Conservation (phyloP, 1,140 invertebrate species). For the Caenorhabditis latens region DNA sequence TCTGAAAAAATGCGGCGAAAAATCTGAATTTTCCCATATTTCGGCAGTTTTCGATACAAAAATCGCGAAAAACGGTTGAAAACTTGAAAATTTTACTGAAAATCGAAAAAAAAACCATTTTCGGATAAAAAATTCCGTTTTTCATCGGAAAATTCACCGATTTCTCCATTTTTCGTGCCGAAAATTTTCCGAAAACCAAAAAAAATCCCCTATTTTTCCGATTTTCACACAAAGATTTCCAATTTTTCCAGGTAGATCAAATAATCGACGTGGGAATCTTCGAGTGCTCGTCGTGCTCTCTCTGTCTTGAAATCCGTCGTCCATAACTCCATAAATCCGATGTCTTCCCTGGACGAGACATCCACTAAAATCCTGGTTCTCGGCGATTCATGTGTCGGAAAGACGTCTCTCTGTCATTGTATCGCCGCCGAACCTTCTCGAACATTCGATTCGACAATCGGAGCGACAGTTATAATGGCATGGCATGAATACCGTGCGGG, state of each 20-base stretch:
- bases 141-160: no score
- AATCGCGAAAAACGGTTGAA: no score
- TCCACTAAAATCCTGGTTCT: constrained; percentile 67
- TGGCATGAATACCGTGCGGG: constrained; percentile 61
- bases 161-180: no score
- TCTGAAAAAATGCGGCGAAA: no score
- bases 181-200: no score
- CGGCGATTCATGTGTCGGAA: constrained; percentile 66
- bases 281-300: constrained; percentile 64
- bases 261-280: constrained; percentile 65
- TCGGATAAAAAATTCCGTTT: no score
- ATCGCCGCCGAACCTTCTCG: constrained; percentile 87
- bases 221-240: no score
- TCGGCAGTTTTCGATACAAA: no score
- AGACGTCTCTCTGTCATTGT: constrained; percentile 62
- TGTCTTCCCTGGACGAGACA: constrained; percentile 31
- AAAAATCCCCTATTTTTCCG: no score
- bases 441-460: constrained; percentile 78
- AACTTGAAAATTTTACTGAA: no score
- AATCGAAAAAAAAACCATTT: no score
- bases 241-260: constrained; percentile 51
- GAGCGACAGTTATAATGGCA: constrained; percentile 56
- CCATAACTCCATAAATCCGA: background rate
- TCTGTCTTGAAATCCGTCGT: constrained; percentile 61
- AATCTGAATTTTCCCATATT: no score